These are phyloP conservation scores for Anabacerthia variegaticeps DNA, from an alignment of 2,797 vertebrate genomes.

Conservation along the genomic window DNA sequence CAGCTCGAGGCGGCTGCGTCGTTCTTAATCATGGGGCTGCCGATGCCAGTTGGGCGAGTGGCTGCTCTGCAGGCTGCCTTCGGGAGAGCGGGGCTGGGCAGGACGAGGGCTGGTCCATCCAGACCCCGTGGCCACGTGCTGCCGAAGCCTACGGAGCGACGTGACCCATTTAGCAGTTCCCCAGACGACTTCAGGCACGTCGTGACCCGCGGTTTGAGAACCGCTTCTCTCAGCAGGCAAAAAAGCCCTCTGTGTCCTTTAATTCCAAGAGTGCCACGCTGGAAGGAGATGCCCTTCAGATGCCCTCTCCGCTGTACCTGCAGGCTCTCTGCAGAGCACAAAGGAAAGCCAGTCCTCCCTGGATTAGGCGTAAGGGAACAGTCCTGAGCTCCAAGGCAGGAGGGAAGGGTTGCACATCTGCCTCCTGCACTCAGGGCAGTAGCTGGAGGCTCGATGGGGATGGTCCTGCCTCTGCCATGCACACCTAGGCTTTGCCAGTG, in stretches of 20 bases:
- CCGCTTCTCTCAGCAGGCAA: not conserved
- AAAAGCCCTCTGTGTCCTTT: not conserved
- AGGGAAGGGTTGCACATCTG: not conserved
- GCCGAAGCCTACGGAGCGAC: not conserved
- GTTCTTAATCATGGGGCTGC: not conserved
- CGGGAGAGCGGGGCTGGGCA: not conserved
- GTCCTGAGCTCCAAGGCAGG: not conserved
- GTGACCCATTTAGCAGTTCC: constrained; percentile 1
- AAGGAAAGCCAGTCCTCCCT: fast-evolving
- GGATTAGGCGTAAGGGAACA: not conserved
- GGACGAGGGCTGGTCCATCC: not conserved
- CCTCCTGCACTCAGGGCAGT: fast-evolving
- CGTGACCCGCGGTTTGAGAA: not conserved
- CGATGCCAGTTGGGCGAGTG: not conserved
- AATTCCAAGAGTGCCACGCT: not conserved
- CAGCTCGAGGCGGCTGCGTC: not conserved
- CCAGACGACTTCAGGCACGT: not conserved
- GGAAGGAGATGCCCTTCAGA: not conserved
- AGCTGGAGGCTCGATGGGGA: fast-evolving
- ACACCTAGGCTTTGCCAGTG: not conserved
- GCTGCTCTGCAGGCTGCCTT: not conserved
- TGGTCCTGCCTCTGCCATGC: fast-evolving
- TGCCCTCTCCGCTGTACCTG: not conserved
- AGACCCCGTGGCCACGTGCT: fast-evolving
- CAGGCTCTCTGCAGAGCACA: not conserved